Evolutionary conservation across 2,797 vertebrate genomes (phyloP).

Genomic region (Pagetopsis macropterus): DNA sequence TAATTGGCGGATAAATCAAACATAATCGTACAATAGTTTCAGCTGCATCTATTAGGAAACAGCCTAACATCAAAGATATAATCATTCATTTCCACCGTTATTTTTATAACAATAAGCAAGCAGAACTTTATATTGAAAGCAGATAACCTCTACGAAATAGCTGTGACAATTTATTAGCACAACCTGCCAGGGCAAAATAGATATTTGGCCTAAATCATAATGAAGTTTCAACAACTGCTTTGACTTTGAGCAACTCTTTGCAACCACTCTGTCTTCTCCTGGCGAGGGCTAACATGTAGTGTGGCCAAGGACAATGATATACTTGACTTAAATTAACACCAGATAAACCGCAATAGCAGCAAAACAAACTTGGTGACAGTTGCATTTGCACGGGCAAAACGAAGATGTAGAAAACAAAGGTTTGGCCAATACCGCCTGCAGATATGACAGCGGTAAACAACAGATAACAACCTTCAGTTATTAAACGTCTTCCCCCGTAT

Average conservation of each 20-base stretch:
- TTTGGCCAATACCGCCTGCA: conserved; percentile 33
- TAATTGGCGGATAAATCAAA: no score
- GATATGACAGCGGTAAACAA: conserved; percentile 59
- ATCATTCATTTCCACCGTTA: conserved; percentile 23
- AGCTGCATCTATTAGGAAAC: background rate
- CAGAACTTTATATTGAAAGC: conserved; percentile 2
- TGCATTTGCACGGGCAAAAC: conserved; percentile 34
- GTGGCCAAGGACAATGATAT: conserved; percentile 63
- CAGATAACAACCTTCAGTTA: conserved; percentile 58
- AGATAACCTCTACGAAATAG: conserved; percentile 8
- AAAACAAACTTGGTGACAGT: conserved; percentile 54
- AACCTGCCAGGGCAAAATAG: conserved; percentile 46
- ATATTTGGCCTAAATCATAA: conserved; percentile 34
- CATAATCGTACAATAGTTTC: no score
- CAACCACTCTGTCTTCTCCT: conserved; percentile 44
- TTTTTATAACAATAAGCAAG: background rate
- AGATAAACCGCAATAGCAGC: conserved; percentile 53
- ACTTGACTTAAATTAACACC: conserved; percentile 53
- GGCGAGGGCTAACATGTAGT: conserved; percentile 55
- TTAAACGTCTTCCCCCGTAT: conserved; percentile 57
- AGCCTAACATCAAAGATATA: conserved; percentile 8
- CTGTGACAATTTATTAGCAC: conserved; percentile 38
- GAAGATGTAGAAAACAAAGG: conserved; percentile 35
- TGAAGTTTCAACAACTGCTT: conserved; percentile 46
- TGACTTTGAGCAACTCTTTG: conserved; percentile 58